phyloP scores from a whole-genome alignment of 37 sponge, comb jelly and placozoan genomes.

The Halisarca cf. caerulea region DNA sequence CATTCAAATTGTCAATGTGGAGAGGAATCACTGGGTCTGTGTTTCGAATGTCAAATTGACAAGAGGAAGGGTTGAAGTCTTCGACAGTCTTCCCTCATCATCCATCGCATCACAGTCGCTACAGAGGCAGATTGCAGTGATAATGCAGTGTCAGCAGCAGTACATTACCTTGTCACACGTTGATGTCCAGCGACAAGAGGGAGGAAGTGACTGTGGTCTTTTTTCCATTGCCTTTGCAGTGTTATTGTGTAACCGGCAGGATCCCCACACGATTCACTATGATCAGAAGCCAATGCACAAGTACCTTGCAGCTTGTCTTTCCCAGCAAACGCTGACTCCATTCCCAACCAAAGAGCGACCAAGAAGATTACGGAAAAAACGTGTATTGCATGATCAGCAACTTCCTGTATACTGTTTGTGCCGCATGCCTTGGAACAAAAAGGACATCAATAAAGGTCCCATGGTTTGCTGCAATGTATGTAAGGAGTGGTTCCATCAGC shows the following conservation, averaged over 20 bases:
- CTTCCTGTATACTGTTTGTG: not conserved
- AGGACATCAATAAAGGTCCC: not conserved
- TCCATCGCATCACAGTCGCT: not conserved
- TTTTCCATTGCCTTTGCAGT: not conserved
- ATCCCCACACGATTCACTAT: not conserved
- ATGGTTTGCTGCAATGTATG: not conserved
- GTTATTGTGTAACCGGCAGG: not conserved
- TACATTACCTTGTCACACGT: not conserved
- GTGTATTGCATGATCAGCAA: not conserved
- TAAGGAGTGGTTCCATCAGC: not conserved
- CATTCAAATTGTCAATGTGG: not conserved
- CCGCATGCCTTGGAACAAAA: not conserved
- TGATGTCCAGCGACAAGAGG: slow-evolving; percentile 5
- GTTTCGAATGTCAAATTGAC: not conserved
- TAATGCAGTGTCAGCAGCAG: not conserved
- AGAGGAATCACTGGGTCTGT: not conserved
- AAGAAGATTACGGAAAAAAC: not conserved
- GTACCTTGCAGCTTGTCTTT: not conserved
- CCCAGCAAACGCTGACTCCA: not conserved
- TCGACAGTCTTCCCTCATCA: not conserved
- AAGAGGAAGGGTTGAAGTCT: not conserved
- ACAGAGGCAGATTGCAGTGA: not conserved
- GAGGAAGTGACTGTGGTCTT: slow-evolving; percentile 1
- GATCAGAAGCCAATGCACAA: not conserved
- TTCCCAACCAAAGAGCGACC: not conserved